phyloP scores from a whole-genome alignment of 1,140 invertebrate genomes.

The silkworm (Bombyx mori) region ASM3026992v2 NC_085111.1:5499501-5500000 shows the following conservation, averaged over 20 bases:
- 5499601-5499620: too few relatives aligned
- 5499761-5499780: slow-evolving; percentile 28
- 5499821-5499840: slow-evolving; percentile 42
- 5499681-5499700: slow-evolving; percentile 48
- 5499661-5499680: slow-evolving; percentile 23
- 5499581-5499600: too few relatives aligned
- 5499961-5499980: too few relatives aligned
- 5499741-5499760: slow-evolving; percentile 19
- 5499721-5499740: slow-evolving; percentile 24
- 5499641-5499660: too few relatives aligned
- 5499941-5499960: neutral
- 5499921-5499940: too few relatives aligned
- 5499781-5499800: slow-evolving; percentile 51
- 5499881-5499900: slow-evolving; percentile 48
- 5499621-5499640: too few relatives aligned
- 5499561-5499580: too few relatives aligned
- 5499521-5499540: too few relatives aligned
- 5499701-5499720: slow-evolving; percentile 47
- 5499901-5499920: neutral
- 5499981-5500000: too few relatives aligned
- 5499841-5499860: slow-evolving; percentile 55
- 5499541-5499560: too few relatives aligned
- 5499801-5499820: slow-evolving; percentile 45
- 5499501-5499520: too few relatives aligned
- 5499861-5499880: slow-evolving; percentile 50